These are phyloP conservation scores for Nyctereutes procyonoides DNA, from an alignment of 2,113 vertebrate species.

Conservation along the genomic window DNA sequence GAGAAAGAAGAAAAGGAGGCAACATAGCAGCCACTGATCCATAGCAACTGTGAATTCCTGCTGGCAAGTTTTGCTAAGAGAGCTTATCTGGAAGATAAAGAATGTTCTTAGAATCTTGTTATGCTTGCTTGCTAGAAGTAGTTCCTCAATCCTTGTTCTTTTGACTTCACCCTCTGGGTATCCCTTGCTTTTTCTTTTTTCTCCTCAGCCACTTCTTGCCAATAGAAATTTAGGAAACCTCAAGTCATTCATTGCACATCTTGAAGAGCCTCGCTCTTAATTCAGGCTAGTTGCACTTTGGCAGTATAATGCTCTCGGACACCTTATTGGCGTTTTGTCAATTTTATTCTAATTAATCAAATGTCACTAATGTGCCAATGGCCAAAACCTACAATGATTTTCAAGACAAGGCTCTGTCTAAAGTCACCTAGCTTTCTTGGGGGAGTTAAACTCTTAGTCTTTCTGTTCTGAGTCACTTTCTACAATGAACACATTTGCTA, in stretches of 20 bases:
- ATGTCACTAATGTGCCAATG: neutral
- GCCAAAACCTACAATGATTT: neutral
- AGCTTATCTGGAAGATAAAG: neutral
- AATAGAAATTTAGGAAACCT: neutral
- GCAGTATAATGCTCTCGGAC: neutral
- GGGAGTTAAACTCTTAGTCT: neutral
- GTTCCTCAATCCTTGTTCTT: neutral
- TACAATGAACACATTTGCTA: neutral
- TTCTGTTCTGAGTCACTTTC: neutral
- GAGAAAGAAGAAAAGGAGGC: neutral
- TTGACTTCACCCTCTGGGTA: neutral
- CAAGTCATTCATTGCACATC: neutral
- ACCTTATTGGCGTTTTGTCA: neutral
- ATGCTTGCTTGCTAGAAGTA: neutral
- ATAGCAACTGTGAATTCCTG: neutral
- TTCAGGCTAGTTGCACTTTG: neutral
- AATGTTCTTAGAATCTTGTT: neutral
- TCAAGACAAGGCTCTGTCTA: neutral
- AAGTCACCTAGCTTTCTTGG: neutral
- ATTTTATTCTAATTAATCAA: neutral
- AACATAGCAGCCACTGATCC: neutral
- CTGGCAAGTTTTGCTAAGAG: neutral
- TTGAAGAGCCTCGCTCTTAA: neutral
- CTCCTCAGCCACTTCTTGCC: neutral
- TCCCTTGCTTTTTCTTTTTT: neutral